These are phyloP conservation scores for Danaus chrysippus DNA, from an alignment of 2,888 invertebrate genomes.

Conservation along the genomic window DNA sequence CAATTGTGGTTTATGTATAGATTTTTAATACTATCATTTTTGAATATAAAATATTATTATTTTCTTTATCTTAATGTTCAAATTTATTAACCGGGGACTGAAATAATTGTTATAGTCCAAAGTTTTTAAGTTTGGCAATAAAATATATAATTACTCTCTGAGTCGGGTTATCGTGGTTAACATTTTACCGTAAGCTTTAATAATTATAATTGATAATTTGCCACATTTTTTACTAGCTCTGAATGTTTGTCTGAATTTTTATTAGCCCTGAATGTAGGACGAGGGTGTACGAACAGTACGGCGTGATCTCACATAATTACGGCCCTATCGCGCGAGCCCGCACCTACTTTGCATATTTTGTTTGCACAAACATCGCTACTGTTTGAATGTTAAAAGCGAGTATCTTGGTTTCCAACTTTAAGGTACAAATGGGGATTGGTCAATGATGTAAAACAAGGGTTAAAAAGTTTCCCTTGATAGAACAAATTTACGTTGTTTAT, in stretches of 20 bases:
- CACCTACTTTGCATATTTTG: slow-evolving; percentile 76
- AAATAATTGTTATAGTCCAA: slow-evolving; percentile 21
- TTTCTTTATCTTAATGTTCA: slow-evolving; percentile 9
- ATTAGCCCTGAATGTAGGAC: slow-evolving; percentile 70
- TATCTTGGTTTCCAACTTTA: slow-evolving; percentile 54
- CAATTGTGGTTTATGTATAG: too few species aligned
- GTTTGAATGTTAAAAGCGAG: slow-evolving; percentile 75
- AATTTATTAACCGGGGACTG: slow-evolving; percentile 21
- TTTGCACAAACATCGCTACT: slow-evolving; percentile 70
- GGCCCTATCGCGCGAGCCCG: slow-evolving; percentile 69
- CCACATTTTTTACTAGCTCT: slow-evolving; percentile 54
- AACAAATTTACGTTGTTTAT: not conserved
- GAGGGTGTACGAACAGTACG: slow-evolving; percentile 52
- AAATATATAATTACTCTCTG: slow-evolving; percentile 15
- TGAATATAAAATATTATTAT: slow-evolving; percentile 12
- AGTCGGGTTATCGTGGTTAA: not conserved
- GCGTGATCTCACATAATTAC: slow-evolving; percentile 74
- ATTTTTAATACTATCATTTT: not conserved
- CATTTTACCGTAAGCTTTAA: slow-evolving; percentile 10
- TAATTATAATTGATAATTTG: slow-evolving; percentile 74
- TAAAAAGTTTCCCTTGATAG: slow-evolving; percentile 35
- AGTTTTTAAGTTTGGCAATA: slow-evolving; percentile 20
- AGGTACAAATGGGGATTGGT: slow-evolving; percentile 44
- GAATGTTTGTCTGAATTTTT: slow-evolving; percentile 52
- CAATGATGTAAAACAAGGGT: slow-evolving; percentile 53